Percentiles rank a stretch among this genome's conserved stretches.
Evolutionary conservation across 2,888 invertebrate species (phyloP).

Genomic region (Alloplasta piceator): DNA sequence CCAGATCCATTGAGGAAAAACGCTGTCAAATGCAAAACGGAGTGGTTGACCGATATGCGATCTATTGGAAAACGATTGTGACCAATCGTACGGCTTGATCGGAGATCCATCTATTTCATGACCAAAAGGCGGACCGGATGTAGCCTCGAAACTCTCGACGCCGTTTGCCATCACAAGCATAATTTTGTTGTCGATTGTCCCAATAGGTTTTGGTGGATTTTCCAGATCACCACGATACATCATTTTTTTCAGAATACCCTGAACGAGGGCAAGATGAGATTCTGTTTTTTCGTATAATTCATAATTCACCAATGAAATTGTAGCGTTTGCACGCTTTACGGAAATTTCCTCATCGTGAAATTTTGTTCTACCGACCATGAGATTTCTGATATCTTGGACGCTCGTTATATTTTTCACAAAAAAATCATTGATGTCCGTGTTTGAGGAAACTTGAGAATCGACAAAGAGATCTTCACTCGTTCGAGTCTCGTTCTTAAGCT

Average conservation of each 20-base stretch:
- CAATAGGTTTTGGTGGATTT: constrained; percentile 81
- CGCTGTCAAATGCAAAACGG: constrained; percentile 88
- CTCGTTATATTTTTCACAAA: constrained; percentile 84
- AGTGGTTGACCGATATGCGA: constrained; percentile 91
- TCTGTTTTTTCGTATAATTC: constrained; percentile 36
- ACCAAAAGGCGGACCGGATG: constrained; percentile 78
- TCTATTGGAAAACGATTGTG: constrained; percentile 86
- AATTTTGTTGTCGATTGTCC: constrained; percentile 86
- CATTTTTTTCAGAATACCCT: constrained; percentile 33
- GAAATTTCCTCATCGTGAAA: not conserved
- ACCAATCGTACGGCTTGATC: constrained; percentile 89
- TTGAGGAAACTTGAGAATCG: not conserved
- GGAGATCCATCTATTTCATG: constrained; percentile 33
- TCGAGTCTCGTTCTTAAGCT: constrained; percentile 73
- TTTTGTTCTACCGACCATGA: constrained; percentile 85
- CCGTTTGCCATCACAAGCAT: constrained; percentile 82
- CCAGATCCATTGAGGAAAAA: constrained; percentile 87
- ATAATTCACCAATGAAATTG: not conserved
- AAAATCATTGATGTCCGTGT: constrained; percentile 20
- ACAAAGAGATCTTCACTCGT: constrained; percentile 6
- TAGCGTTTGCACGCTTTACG: constrained; percentile 6
- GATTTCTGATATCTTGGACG: constrained; percentile 84
- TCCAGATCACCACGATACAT: constrained; percentile 77
- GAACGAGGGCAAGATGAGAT: constrained; percentile 40
- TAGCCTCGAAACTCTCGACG: constrained; percentile 76